Percentiles rank a stretch among this genome's conserved stretches.
Evolutionary conservation across 2,888 invertebrate genomes (phyloP).

Genomic region (Eledona agricola): DNA sequence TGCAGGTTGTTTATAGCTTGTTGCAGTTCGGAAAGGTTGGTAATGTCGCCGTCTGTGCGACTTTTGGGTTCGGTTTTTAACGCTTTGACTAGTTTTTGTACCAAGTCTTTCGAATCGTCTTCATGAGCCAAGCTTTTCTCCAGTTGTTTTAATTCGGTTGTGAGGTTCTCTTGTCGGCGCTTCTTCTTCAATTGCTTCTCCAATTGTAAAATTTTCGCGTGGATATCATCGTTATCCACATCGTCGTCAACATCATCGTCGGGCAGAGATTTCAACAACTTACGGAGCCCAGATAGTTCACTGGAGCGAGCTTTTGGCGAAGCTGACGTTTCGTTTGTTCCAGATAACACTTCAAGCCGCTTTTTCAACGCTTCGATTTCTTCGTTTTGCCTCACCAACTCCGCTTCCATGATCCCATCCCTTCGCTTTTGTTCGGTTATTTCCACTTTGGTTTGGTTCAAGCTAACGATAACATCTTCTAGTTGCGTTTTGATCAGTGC

Average conservation of each 20-base stretch:
- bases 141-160: constrained; percentile 19
- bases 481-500: constrained; percentile 42
- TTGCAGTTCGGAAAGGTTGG: constrained; percentile 50
- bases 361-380: constrained; percentile 38
- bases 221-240: constrained; percentile 39
- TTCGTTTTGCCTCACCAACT: constrained; percentile 44
- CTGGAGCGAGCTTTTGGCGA: constrained; percentile 27
- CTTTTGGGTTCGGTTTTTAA: constrained; percentile 39
- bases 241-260: constrained; percentile 33
- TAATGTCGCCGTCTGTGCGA: constrained; percentile 41
- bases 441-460: constrained; percentile 45
- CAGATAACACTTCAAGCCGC: constrained; percentile 24
- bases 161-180: constrained; percentile 38
- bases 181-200: constrained; percentile 42
- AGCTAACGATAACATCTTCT: constrained; percentile 34
- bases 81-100: constrained; percentile 31
- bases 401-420: constrained; percentile 43
- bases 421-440: constrained; percentile 41
- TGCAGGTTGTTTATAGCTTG: constrained; percentile 50
- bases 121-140: constrained; percentile 20
- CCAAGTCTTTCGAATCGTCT: constrained; percentile 11
- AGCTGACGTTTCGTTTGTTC: too few species aligned
- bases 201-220: constrained; percentile 42
- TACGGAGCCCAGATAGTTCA: constrained; percentile 26
- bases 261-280: constrained; percentile 35